Conservation (phyloP, 2,797 vertebrate genomes). For the Onychomys arenicola region DNA sequence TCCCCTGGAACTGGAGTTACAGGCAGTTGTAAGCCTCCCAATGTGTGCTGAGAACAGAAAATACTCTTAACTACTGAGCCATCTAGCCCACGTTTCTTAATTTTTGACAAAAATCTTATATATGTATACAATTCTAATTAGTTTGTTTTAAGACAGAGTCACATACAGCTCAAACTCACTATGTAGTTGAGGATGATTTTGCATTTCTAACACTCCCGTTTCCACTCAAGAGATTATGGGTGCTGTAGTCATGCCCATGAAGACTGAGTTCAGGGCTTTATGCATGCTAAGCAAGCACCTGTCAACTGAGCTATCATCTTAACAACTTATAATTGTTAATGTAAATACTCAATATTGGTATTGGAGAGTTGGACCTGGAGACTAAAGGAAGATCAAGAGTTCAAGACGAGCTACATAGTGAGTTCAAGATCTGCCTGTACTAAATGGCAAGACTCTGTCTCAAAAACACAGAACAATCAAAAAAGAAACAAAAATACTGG, state of each 20-base stretch:
- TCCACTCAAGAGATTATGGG: background rate
- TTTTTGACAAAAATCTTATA: background rate
- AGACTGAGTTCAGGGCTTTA: background rate
- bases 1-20: background rate
- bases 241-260: background rate
- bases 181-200: background rate
- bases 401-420: background rate
- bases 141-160: background rate
- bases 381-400: background rate
- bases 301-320: background rate
- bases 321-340: background rate
- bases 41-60: background rate
- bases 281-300: background rate
- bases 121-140: background rate
- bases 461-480: background rate
- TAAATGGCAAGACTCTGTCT: background rate
- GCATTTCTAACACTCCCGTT: background rate
- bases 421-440: background rate
- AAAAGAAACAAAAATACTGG: background rate
- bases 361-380: background rate
- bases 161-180: background rate
- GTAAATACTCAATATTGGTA: conserved; percentile 35
- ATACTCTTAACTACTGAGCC: background rate
- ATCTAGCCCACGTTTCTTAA: background rate
- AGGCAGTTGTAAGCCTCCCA: background rate